These are phyloP conservation scores for Boulengeromyrus knoepffleri DNA, from an alignment of 2,113 vertebrate genomes.

Conservation along the genomic window DNA sequence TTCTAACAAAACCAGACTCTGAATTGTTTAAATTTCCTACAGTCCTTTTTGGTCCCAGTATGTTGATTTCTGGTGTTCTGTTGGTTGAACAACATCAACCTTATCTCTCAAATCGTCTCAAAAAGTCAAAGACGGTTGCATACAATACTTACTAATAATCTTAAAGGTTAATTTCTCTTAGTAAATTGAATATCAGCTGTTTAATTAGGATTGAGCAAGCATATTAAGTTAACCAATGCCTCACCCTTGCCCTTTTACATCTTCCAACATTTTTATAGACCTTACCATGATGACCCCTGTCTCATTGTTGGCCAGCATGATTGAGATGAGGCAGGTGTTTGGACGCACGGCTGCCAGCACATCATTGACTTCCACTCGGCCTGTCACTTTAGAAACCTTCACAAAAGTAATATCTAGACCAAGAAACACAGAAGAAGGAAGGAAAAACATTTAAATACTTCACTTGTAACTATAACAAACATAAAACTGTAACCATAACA, in stretches of 20 bases:
- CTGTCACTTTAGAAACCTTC: slow-evolving; percentile 68
- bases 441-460: neutral
- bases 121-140: neutral
- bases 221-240: neutral
- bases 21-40: neutral
- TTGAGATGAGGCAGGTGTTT: slow-evolving; percentile 79
- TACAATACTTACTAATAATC: neutral
- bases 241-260: neutral
- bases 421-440: slow-evolving; percentile 14
- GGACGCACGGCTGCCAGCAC: slow-evolving; percentile 71
- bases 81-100: neutral
- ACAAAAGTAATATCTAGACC: slow-evolving; percentile 76
- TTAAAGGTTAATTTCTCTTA: neutral
- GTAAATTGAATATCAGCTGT: neutral
- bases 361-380: slow-evolving; percentile 71
- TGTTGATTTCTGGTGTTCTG: neutral
- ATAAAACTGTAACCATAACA: neutral
- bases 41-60: neutral
- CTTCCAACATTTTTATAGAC: neutral
- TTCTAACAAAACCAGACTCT: neutral
- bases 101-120: neutral
- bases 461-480: neutral
- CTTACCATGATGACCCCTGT: slow-evolving; percentile 90
- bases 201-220: neutral
- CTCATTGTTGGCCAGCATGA: slow-evolving; percentile 97